These are phyloP conservation scores for Linepithema humile DNA, from an alignment of 1,140 invertebrate genomes.

Conservation along the genomic window DNA sequence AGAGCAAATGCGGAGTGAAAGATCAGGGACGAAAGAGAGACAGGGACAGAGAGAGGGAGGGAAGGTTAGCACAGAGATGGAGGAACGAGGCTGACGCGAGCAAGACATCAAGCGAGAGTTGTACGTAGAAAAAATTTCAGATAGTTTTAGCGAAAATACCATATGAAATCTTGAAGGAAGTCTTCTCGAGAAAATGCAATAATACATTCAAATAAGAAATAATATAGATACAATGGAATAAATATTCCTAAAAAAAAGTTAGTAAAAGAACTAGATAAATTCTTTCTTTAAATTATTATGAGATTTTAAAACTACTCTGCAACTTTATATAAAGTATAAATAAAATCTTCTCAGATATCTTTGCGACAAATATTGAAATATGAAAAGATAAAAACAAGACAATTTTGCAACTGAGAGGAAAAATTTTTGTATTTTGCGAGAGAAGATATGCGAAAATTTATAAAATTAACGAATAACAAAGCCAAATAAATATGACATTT, in stretches of 20 bases:
- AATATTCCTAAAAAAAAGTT: neutral
- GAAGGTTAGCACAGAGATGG: neutral
- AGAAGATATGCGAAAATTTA: too few relatives aligned
- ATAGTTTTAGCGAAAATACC: neutral
- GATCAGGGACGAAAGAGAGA: constrained; percentile 22
- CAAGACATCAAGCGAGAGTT: neutral
- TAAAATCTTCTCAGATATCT: too few relatives aligned
- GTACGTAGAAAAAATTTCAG: constrained; percentile 18
- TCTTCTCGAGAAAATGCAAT: neutral
- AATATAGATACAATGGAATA: neutral
- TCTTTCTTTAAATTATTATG: neutral
- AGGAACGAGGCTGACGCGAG: neutral
- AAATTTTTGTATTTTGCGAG: too few relatives aligned
- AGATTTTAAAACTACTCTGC: neutral
- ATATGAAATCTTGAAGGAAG: neutral
- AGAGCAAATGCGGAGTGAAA: constrained; percentile 51
- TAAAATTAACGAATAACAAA: too few relatives aligned
- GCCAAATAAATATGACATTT: too few relatives aligned
- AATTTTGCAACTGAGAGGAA: too few relatives aligned
- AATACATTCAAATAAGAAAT: neutral
- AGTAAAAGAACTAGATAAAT: too few relatives aligned
- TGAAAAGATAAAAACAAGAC: too few relatives aligned
- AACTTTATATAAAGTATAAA: neutral
- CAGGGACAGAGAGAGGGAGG: constrained; percentile 6
- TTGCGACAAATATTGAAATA: too few relatives aligned